These are phyloP conservation scores for Sesia apiformis DNA, from an alignment of 2,888 invertebrate species.

Conservation along the genomic window DNA sequence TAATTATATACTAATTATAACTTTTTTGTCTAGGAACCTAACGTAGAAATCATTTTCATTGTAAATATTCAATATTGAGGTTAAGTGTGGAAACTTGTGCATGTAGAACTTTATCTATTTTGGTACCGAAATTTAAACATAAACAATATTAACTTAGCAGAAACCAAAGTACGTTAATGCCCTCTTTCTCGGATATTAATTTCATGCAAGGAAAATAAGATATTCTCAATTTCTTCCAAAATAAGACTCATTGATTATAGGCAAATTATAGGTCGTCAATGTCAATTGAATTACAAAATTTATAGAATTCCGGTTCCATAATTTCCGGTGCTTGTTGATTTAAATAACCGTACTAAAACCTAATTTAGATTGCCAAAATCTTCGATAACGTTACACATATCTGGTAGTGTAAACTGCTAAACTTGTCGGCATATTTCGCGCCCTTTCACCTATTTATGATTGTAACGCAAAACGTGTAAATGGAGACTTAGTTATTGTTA, in stretches of 20 bases:
- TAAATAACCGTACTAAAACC: background rate
- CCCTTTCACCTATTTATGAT: constrained; percentile 54
- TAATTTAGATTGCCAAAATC: background rate
- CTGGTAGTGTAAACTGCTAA: background rate
- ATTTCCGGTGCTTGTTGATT: background rate
- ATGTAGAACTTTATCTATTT: background rate
- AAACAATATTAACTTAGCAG: too few species aligned
- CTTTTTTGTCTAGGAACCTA: background rate
- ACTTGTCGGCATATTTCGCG: constrained; percentile 51
- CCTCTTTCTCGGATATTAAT: too few species aligned
- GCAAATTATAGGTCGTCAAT: background rate
- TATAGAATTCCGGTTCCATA: background rate
- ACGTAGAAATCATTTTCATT: constrained; percentile 21
- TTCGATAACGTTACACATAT: background rate
- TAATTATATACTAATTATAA: background rate
- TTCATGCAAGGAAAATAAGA: too few species aligned
- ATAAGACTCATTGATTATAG: background rate
- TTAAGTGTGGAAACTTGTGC: constrained; percentile 51
- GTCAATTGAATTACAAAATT: background rate
- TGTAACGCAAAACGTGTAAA: background rate
- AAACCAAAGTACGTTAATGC: too few species aligned
- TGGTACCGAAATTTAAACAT: too few species aligned
- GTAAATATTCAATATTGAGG: constrained; percentile 58
- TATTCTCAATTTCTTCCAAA: background rate
- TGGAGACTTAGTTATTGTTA: background rate